Evolutionary conservation across 2,797 vertebrate species (phyloP).

Genomic region (Coranthus polyacanthus): DNA sequence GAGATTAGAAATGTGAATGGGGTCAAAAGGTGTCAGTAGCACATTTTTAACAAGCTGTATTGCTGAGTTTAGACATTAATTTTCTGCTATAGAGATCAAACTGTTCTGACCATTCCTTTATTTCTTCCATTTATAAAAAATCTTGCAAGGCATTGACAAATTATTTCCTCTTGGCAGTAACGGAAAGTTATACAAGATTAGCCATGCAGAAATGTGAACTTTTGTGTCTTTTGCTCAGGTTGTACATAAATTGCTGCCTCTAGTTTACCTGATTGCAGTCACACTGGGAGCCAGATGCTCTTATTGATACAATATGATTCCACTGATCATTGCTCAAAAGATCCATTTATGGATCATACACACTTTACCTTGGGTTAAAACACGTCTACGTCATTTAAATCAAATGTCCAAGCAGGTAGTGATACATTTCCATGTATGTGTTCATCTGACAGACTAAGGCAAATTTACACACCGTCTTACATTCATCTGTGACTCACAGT

Average conservation of each 20-base stretch:
- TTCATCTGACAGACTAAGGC: neutral
- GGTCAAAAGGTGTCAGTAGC: constrained; percentile 36
- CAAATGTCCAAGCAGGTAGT: neutral
- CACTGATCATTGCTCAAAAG: neutral
- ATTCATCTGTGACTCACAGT: constrained; percentile 16
- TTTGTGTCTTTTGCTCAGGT: no score
- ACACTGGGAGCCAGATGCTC: neutral
- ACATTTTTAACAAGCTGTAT: constrained; percentile 16
- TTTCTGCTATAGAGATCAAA: neutral
- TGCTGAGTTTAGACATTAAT: neutral
- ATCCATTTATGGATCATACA: neutral
- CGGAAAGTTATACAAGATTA: no score
- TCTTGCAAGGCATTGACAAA: no score
- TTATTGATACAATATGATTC: no score
- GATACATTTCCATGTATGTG: no score
- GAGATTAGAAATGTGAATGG: constrained; percentile 36
- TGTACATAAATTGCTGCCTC: no score
- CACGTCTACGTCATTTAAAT: neutral
- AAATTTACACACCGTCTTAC: neutral
- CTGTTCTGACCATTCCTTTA: neutral
- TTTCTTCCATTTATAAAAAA: no score
- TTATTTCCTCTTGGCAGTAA: no score
- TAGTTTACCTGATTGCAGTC: neutral
- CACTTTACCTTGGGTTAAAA: neutral
- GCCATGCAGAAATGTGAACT: no score